Evolutionary conservation across 2,888 invertebrate genomes (phyloP).

Genomic region (Nephrotoma flavescens): DNA sequence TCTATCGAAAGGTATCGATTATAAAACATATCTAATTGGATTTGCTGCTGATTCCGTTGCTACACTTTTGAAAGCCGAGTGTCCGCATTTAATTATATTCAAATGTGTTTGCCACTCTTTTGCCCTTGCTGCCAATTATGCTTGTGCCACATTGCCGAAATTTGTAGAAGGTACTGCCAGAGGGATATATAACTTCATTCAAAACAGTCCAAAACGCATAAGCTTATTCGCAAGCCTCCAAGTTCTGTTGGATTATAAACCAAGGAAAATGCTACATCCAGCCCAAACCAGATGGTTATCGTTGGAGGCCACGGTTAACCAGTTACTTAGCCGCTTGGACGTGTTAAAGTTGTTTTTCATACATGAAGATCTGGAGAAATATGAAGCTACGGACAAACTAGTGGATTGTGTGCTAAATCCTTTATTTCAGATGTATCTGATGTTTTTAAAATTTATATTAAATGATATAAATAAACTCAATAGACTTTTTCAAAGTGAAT

Average conservation of each 20-base stretch:
- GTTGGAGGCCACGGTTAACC: neutral
- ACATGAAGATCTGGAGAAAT: neutral
- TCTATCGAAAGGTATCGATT: no score
- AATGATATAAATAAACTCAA: neutral
- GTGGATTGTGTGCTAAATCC: neutral
- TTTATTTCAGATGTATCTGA: neutral
- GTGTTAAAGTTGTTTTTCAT: neutral
- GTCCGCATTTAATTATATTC: neutral
- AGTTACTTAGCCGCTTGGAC: neutral
- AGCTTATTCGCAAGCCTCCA: neutral
- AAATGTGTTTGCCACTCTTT: no score
- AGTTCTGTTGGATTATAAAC: neutral
- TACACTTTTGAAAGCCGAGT: no score
- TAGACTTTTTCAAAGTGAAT: neutral
- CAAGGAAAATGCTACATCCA: neutral
- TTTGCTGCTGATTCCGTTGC: no score
- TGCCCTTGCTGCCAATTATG: no score
- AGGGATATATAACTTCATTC: neutral
- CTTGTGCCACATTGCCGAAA: no score
- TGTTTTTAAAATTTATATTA: constrained; percentile 3
- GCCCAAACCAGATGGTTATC: constrained; percentile 1
- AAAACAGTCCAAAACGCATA: neutral
- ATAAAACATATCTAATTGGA: no score
- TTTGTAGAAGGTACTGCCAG: neutral
- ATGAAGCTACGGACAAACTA: neutral